Conservation (phyloP, 2,888 invertebrate genomes). For the Ennomos fuscantarius region DNA sequence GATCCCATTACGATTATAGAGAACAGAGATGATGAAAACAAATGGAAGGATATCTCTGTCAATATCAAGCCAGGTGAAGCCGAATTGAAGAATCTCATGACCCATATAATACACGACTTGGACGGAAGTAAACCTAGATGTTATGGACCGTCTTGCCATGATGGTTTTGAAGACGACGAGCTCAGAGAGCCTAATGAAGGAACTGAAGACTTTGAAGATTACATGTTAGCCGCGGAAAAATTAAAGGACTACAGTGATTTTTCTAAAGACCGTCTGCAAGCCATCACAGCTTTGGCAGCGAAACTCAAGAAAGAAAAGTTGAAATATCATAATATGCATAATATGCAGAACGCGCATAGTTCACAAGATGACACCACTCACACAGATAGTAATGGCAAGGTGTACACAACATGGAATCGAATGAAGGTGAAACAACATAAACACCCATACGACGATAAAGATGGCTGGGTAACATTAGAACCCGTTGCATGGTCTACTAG, state of each 20-base stretch:
- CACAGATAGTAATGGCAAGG: constrained; percentile 60
- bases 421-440: constrained; percentile 83
- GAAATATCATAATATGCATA: constrained; percentile 50
- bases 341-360: constrained; percentile 41
- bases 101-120: constrained; percentile 72
- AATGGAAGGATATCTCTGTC: constrained; percentile 55
- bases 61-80: constrained; percentile 54
- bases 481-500: constrained; percentile 92
- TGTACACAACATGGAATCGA: constrained; percentile 80
- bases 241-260: constrained; percentile 73
- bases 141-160: constrained; percentile 78
- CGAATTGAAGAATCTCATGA: constrained; percentile 74
- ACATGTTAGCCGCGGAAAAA: constrained; percentile 86
- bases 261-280: constrained; percentile 73
- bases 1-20: constrained; percentile 86
- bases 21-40: constrained; percentile 56
- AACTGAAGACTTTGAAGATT: constrained; percentile 86
- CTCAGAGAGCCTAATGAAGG: constrained; percentile 64
- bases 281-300: constrained; percentile 73
- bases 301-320: constrained; percentile 78
- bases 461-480: constrained; percentile 91
- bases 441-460: constrained; percentile 88
- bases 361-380: constrained; percentile 49
- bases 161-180: constrained; percentile 60
- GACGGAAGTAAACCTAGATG: constrained; percentile 68